phyloP scores from a whole-genome alignment of 2,888 invertebrate species.

The Noctua fimbriata region DNA sequence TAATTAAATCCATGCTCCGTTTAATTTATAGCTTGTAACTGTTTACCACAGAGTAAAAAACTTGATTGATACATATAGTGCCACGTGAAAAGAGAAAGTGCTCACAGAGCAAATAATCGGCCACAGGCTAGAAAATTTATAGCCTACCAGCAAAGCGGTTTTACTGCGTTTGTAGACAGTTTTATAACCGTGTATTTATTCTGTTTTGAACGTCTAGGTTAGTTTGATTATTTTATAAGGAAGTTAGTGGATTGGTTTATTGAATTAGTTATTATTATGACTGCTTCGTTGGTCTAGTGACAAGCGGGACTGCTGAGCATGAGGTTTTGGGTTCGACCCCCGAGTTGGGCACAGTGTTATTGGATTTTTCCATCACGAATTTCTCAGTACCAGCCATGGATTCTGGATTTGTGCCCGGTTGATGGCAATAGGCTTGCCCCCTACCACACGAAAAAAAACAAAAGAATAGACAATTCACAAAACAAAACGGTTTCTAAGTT shows the following conservation, averaged over 20 bases:
- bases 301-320: no score
- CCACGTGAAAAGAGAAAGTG: conserved; percentile 24
- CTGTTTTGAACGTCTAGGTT: conserved; percentile 30
- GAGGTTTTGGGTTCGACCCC: no score
- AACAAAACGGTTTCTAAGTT: not conserved
- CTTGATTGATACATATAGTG: conserved; percentile 56
- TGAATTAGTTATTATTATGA: not conserved
- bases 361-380: no score
- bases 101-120: conserved; percentile 27
- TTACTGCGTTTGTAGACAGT: conserved; percentile 44
- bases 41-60: conserved; percentile 45
- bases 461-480: no score
- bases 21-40: conserved; percentile 46
- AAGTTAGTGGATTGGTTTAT: not conserved
- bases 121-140: conserved; percentile 52
- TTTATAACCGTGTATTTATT: conserved; percentile 43
- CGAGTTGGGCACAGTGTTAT: no score
- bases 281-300: no score
- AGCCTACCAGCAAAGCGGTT: conserved; percentile 25
- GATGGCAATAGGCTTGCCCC: no score
- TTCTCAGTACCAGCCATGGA: no score
- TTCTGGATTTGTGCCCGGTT: no score
- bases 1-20: conserved; percentile 24
- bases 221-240: conserved; percentile 17
- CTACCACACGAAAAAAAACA: no score